A percentile compares a stretch with the other conserved stretches of the same genome.
Evolutionary conservation across 2,888 invertebrate species (phyloP).

Genomic region (Vannuccia rotundouncinata): DNA sequence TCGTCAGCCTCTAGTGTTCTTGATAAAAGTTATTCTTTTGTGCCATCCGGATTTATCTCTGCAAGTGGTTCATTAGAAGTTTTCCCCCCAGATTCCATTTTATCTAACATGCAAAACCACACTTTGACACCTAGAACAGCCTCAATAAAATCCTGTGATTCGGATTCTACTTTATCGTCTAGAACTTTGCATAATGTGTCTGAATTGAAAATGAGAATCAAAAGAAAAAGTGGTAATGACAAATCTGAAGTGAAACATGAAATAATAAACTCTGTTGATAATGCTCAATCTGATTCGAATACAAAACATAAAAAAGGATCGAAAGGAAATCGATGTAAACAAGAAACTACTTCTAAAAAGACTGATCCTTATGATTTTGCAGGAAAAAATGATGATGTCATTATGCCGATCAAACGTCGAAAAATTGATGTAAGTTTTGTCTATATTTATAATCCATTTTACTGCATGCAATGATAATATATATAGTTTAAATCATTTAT

Average conservation of each 20-base stretch:
- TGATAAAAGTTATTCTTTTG: slow-evolving; percentile 6
- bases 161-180: neutral
- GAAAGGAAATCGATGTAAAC: neutral
- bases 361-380: neutral
- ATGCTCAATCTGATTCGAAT: neutral
- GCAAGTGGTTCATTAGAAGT: neutral
- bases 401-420: neutral
- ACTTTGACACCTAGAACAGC: neutral
- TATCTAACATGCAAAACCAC: slow-evolving; percentile 11
- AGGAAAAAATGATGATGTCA: neutral
- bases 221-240: neutral
- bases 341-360: neutral
- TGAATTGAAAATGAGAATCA: slow-evolving; percentile 1
- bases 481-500: too few species aligned
- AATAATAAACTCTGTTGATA: neutral
- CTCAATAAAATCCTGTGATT: neutral
- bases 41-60: slow-evolving; percentile 11
- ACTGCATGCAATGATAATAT: too few species aligned
- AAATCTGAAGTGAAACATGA: slow-evolving; percentile 2
- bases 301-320: neutral
- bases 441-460: too few species aligned
- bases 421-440: neutral
- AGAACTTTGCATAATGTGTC: slow-evolving; percentile 17
- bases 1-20: slow-evolving; percentile 1
- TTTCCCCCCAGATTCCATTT: slow-evolving; percentile 2